These are phyloP conservation scores for Platycercus adscitus DNA, from an alignment of 2,113 vertebrate genomes.

Conservation along the genomic window DNA sequence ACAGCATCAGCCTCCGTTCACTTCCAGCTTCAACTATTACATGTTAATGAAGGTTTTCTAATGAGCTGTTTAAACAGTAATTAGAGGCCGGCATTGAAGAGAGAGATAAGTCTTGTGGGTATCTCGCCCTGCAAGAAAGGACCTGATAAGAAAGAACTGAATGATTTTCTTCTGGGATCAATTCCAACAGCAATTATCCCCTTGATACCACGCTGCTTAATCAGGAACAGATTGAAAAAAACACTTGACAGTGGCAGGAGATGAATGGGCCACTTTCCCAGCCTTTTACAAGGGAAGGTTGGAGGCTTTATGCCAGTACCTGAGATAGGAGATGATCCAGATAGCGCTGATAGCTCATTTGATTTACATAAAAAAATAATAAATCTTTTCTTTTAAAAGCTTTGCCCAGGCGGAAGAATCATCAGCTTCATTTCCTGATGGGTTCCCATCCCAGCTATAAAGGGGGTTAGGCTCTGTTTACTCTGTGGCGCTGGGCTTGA, in stretches of 20 bases:
- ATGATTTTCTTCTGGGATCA: slow-evolving; percentile 65
- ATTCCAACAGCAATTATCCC: slow-evolving; percentile 65
- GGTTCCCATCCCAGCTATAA: background rate
- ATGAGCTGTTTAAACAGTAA: slow-evolving; percentile 62
- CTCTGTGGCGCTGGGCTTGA: background rate
- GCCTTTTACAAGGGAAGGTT: background rate
- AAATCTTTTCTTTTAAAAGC: background rate
- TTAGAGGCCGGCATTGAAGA: slow-evolving; percentile 31
- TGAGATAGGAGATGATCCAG: slow-evolving; percentile 30
- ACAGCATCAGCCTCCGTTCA: background rate
- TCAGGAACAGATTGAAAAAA: slow-evolving; percentile 43
- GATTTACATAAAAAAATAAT: background rate
- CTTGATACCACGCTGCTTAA: slow-evolving; percentile 31
- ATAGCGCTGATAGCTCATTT: background rate
- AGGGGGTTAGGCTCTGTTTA: background rate
- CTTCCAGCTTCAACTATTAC: slow-evolving; percentile 2
- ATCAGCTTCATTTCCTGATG: background rate
- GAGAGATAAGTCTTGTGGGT: slow-evolving; percentile 52
- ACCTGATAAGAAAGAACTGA: slow-evolving; percentile 65
- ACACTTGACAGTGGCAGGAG: slow-evolving; percentile 21
- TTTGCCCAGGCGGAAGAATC: fast-evolving
- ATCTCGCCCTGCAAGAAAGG: slow-evolving; percentile 7
- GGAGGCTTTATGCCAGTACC: slow-evolving; percentile 11
- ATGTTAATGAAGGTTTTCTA: slow-evolving; percentile 46
- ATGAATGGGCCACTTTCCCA: slow-evolving; percentile 48